phyloP scores from a whole-genome alignment of 64 coral and sea anemone species.

The Montipora efflorescens region DNA sequence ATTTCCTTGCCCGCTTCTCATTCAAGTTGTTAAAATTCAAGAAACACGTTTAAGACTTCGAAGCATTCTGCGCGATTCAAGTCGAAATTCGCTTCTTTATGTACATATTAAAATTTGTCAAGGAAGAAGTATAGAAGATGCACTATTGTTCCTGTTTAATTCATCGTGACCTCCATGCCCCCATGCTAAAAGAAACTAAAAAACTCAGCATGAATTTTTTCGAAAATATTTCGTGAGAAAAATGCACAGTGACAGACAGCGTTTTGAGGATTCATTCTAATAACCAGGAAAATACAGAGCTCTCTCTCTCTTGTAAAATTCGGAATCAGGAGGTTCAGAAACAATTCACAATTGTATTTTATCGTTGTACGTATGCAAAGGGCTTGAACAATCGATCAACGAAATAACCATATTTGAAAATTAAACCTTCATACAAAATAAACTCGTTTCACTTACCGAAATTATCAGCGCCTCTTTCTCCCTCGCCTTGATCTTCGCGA shows the following conservation, averaged over 20 bases:
- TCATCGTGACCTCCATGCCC: conserved; percentile 33
- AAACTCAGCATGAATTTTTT: conserved; percentile 52
- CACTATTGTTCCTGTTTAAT: conserved; percentile 3
- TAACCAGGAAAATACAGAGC: conserved; percentile 9
- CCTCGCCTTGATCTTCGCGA: not conserved
- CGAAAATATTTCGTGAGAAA: conserved; percentile 7
- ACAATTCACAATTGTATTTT: not conserved
- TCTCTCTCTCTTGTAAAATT: not conserved
- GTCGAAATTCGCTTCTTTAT: not conserved
- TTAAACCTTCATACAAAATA: not conserved
- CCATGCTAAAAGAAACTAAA: not conserved
- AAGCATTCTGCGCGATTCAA: conserved; percentile 10
- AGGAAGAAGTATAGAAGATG: not conserved
- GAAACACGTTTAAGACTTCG: not conserved
- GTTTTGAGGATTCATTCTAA: conserved; percentile 13
- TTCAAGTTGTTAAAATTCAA: not conserved
- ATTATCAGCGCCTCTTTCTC: not conserved
- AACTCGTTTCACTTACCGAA: conserved; percentile 13
- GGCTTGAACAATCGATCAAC: conserved; percentile 6
- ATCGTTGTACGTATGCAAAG: not conserved
- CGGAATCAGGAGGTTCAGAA: not conserved
- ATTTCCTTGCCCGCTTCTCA: conserved; percentile 9
- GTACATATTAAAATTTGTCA: conserved; percentile 29
- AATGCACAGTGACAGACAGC: not conserved
- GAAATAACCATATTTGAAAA: not conserved